Conservation (phyloP, 1,140 invertebrate genomes). For the Listronotus oregonensis region DNA sequence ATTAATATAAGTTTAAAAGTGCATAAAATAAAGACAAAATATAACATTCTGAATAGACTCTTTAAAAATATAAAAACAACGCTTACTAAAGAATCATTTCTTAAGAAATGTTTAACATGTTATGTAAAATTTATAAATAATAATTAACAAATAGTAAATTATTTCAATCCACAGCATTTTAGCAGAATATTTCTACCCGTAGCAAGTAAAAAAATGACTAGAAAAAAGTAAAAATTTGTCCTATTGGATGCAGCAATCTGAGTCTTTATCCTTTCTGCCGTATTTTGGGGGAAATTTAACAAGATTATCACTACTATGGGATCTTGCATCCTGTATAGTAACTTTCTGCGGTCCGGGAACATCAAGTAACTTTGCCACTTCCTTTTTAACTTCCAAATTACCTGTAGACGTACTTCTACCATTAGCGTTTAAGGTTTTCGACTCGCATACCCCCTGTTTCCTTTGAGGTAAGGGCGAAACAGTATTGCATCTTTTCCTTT, state of each 20-base stretch:
- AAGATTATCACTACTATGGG: slow-evolving; percentile 20
- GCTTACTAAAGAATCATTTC: slow-evolving; percentile 1
- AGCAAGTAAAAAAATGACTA: slow-evolving; percentile 35
- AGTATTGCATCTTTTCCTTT: slow-evolving; percentile 37
- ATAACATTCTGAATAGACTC: slow-evolving; percentile 29
- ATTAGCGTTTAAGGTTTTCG: slow-evolving; percentile 10
- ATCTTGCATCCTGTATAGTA: slow-evolving; percentile 3
- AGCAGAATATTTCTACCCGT: slow-evolving; percentile 43
- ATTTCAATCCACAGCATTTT: slow-evolving; percentile 33
- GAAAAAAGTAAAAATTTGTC: slow-evolving; percentile 27
- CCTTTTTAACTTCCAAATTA: slow-evolving; percentile 39
- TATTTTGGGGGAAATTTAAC: slow-evolving; percentile 32
- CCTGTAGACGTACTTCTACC: slow-evolving; percentile 29
- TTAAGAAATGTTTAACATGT: neutral
- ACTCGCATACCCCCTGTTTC: slow-evolving; percentile 13
- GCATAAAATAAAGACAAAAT: slow-evolving; percentile 36
- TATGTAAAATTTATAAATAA: slow-evolving; percentile 8
- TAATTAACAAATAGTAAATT: slow-evolving; percentile 16
- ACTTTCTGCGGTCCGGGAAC: slow-evolving; percentile 38
- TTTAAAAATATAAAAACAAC: slow-evolving; percentile 29
- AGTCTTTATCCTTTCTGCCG: slow-evolving; percentile 41
- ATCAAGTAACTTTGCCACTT: slow-evolving; percentile 36
- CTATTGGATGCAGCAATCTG: slow-evolving; percentile 49
- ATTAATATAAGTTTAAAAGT: slow-evolving; percentile 33
- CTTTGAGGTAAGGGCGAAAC: slow-evolving; percentile 36